These are phyloP conservation scores for Chloroceryle aenea DNA, from an alignment of 2,113 vertebrate genomes.

Conservation along the genomic window DNA sequence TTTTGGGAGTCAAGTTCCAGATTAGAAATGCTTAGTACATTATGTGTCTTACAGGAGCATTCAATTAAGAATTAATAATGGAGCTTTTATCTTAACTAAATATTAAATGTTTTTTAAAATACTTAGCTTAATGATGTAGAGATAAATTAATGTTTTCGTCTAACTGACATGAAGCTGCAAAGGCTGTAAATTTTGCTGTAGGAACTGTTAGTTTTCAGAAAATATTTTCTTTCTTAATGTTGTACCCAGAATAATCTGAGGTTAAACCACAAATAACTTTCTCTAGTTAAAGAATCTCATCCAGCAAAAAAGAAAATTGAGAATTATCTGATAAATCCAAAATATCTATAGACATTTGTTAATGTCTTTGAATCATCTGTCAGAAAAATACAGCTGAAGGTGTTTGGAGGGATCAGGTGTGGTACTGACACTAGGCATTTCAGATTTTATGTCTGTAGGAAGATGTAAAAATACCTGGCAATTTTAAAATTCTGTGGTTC, in stretches of 20 bases:
- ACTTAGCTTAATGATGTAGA: background rate
- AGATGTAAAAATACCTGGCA: background rate
- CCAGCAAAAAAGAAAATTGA: background rate
- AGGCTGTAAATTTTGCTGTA: background rate
- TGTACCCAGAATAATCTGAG: background rate
- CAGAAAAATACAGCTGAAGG: rapidly evolving
- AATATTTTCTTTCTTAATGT: background rate
- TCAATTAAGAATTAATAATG: constrained; percentile 28
- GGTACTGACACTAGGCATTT: background rate
- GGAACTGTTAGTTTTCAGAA: background rate
- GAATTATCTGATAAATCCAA: background rate
- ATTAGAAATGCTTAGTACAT: background rate
- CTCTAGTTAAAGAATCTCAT: background rate
- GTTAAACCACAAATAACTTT: background rate
- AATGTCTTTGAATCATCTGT: background rate
- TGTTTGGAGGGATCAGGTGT: background rate
- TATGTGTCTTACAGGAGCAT: background rate
- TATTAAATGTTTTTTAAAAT: background rate
- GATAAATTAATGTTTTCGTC: background rate
- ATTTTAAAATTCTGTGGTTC: background rate
- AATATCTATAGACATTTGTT: background rate
- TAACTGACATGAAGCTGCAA: background rate
- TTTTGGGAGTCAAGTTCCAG: background rate
- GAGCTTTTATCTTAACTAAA: background rate
- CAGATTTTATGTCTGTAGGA: background rate